A percentile compares a stretch with the other conserved stretches of the same genome.
These are phyloP conservation scores for Anguilla anguilla DNA, from an alignment of 2,797 vertebrate species.

Conservation along the genomic window DNA sequence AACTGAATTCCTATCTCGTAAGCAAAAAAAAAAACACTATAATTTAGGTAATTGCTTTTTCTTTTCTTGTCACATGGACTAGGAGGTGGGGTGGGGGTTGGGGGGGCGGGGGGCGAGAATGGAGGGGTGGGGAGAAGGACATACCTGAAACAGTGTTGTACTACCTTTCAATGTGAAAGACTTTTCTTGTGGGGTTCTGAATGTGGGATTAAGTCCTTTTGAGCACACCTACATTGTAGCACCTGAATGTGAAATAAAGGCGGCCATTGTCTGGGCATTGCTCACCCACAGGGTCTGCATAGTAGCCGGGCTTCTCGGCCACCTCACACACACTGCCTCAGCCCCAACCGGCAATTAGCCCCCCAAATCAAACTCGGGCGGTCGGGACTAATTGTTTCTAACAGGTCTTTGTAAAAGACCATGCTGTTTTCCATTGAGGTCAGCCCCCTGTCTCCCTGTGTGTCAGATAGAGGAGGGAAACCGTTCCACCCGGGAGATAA, in stretches of 20 bases:
- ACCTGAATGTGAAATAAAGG: conserved; percentile 73
- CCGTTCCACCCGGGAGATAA: conserved; percentile 68
- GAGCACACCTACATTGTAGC: conserved; percentile 70
- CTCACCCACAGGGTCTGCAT: conserved; percentile 51
- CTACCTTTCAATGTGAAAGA: conserved; percentile 70
- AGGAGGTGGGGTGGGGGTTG: conserved; percentile 21
- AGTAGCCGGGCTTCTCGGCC: conserved; percentile 50
- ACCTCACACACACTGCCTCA: conserved; percentile 57
- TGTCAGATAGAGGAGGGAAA: conserved; percentile 64
- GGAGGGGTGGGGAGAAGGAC: not conserved
- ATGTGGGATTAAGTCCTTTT: conserved; percentile 71
- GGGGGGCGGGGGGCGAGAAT: conserved; percentile 38
- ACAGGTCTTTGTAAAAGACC: conserved; percentile 64
- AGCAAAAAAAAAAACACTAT: conserved; percentile 42
- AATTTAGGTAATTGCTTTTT: conserved; percentile 54
- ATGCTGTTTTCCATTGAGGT: conserved; percentile 65
- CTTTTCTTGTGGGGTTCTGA: conserved; percentile 67
- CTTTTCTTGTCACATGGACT: conserved; percentile 43
- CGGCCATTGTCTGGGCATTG: conserved; percentile 63
- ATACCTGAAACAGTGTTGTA: conserved; percentile 69
- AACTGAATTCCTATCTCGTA: conserved; percentile 45
- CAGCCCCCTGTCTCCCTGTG: conserved; percentile 57
- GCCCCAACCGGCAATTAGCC: conserved; percentile 58
- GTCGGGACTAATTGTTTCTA: conserved; percentile 72
- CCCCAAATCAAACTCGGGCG: conserved; percentile 61